phyloP scores from a whole-genome alignment of 2,797 vertebrate species.

The Columba guinea region DNA sequence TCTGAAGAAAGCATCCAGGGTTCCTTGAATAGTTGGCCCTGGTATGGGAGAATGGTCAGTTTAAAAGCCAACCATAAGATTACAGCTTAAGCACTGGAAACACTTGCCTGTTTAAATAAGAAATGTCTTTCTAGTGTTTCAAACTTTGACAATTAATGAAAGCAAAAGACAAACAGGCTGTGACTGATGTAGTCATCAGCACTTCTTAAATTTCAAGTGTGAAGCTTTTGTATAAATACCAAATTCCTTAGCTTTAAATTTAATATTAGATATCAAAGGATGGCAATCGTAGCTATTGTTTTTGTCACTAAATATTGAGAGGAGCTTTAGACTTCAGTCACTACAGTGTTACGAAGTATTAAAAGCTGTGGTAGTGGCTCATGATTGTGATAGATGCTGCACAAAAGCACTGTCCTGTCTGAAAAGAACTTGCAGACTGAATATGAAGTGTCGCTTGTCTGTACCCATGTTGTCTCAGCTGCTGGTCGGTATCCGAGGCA shows the following conservation, averaged over 20 bases:
- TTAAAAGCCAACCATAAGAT: not conserved
- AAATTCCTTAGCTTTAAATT: constrained; percentile 11
- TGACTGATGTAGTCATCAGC: not conserved
- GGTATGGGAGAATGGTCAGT: not conserved
- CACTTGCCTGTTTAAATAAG: not conserved
- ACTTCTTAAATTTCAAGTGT: not conserved
- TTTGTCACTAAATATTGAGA: not conserved
- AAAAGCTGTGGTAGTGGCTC: not conserved
- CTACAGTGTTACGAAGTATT: not conserved
- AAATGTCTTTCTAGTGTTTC: not conserved
- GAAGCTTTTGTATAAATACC: not conserved
- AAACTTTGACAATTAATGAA: not conserved
- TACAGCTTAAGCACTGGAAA: not conserved
- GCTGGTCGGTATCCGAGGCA: not conserved
- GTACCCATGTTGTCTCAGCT: not conserved
- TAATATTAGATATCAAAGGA: not conserved
- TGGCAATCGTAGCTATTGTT: not conserved
- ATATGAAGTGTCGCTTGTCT: not conserved
- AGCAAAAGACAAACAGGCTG: not conserved
- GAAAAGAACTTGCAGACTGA: not conserved
- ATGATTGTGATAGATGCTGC: not conserved
- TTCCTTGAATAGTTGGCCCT: not conserved
- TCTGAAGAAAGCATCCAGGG: not conserved
- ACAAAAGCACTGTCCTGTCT: not conserved
- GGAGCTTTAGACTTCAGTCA: not conserved